Conservation (phyloP, 2,888 invertebrate species). For the Leptopilina drosophilae region DNA sequence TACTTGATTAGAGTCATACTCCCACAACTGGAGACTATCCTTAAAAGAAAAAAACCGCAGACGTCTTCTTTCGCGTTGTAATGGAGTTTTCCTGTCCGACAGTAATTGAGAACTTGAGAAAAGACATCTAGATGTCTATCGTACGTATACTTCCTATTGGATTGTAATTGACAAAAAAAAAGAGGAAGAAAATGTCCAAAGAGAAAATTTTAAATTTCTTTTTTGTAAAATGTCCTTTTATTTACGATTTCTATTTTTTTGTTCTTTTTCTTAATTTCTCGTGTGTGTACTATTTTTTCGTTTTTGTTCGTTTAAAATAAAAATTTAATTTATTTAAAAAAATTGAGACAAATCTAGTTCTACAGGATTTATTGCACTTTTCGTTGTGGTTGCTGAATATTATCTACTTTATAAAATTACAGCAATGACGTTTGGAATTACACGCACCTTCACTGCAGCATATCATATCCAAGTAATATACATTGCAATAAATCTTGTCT, state of each 20-base stretch:
- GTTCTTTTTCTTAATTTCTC: too few relatives aligned
- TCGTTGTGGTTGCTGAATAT: conserved; percentile 91
- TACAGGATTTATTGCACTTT: background rate
- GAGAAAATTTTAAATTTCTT: background rate
- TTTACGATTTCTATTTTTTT: too few relatives aligned
- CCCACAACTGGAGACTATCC: conserved; percentile 99
- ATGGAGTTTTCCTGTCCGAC: conserved; percentile 98
- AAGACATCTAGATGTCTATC: conserved; percentile 98
- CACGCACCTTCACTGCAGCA: conserved; percentile 94
- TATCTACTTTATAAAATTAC: conserved; percentile 94
- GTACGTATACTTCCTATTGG: conserved; percentile 92
- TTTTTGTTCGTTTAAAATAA: too few relatives aligned
- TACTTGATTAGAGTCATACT: conserved; percentile 98
- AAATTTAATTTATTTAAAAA: too few relatives aligned
- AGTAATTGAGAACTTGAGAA: conserved; percentile 98
- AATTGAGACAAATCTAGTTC: background rate
- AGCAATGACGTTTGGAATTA: conserved; percentile 98
- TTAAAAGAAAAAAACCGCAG: conserved; percentile 97
- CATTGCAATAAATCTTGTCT: conserved; percentile 10
- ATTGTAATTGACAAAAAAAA: conserved; percentile 98
- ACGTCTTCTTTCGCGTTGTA: conserved; percentile 98
- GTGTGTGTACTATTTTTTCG: too few relatives aligned
- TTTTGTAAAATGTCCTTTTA: too few relatives aligned
- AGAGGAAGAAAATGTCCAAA: background rate
- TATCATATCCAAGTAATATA: conserved; percentile 85